Evolutionary conservation across 2,888 invertebrate species (phyloP), one percentile per base, ranked within the genome.

Genomic region (Netelia fuscicornis): DNA sequence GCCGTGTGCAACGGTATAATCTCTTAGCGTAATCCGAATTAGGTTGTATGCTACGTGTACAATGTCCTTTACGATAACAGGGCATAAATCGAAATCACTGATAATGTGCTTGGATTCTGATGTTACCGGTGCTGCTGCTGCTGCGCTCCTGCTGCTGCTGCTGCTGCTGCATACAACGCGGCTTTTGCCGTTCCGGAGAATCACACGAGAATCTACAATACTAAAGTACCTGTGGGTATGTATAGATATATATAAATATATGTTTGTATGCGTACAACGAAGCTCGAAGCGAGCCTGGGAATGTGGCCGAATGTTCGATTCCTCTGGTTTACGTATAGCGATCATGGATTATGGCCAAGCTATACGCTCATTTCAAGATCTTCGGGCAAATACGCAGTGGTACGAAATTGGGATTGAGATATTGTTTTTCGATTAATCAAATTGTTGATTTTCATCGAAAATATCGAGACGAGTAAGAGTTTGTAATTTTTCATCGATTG

Each of bases 31-130:
- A 90, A 90, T 90, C 90, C 89, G 89, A 89, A 91, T 89, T 89
- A 88, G 88, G 89, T 88, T 89, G 87, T 84, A 86, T 76, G 82
- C 83, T 86, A 85, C 87, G 87, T 86, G 88, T 88, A 88, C 88
- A 89, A 87, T 85, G 89, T 89, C 89, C 89, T 88, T 91, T 88
- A 89, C 90, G 91, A 90, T 91, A 91, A 90, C 90, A 87, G 88
- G 84, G 83, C 90, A 90, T 90, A 91, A 90, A 91, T 91, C 90
- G 90, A 90, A 89, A 89, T 89, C 88, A 87, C 88, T 88, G 90
- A 91, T 90, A 91, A 90, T 89, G 87, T 52, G 56, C 67, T 74
- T 76, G 79, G 82, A 77, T 83, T 76, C 76, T 82, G 74, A 60
- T 80, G 30, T 30, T 30, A 30, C 30, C 30, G 80, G 62, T 76